Evolutionary conservation across 2,888 invertebrate genomes (phyloP).

Genomic region (Melanchra persicariae): DNA sequence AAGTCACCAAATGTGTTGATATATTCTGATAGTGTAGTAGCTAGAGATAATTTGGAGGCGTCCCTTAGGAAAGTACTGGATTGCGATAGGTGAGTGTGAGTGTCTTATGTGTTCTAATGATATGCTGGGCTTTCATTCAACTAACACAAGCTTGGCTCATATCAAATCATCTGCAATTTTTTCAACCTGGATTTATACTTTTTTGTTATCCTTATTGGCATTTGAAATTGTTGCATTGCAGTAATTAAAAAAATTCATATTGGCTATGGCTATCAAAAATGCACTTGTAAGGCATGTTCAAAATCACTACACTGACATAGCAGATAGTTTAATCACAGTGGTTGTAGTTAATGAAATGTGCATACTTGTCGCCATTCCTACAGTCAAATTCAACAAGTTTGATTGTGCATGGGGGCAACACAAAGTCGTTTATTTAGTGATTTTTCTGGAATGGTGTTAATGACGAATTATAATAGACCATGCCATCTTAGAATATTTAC

Average conservation of each 20-base stretch:
- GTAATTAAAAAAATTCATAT: not conserved
- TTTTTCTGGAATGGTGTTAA: not conserved
- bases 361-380: not conserved
- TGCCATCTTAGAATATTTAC: not conserved
- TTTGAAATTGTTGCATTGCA: constrained; percentile 22
- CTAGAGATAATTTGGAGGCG: constrained; percentile 93
- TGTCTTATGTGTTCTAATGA: constrained; percentile 53
- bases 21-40: constrained; percentile 94
- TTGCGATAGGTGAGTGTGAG: constrained; percentile 92
- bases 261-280: not conserved
- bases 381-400: constrained; percentile 25
- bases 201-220: not conserved
- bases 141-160: constrained; percentile 49
- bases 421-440: not conserved
- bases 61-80: constrained; percentile 93
- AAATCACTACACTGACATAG: constrained; percentile 12
- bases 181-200: not conserved
- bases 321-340: constrained; percentile 22
- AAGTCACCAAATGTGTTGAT: constrained; percentile 96
- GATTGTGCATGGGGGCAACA: constrained; percentile 17
- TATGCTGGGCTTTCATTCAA: constrained; percentile 31
- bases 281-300: constrained; percentile 23
- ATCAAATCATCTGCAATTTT: constrained; percentile 36
- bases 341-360: constrained; percentile 31
- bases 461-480: too few species aligned